These are phyloP conservation scores for Platysteira castanea DNA, from an alignment of 2,113 vertebrate genomes.

Conservation along the genomic window DNA sequence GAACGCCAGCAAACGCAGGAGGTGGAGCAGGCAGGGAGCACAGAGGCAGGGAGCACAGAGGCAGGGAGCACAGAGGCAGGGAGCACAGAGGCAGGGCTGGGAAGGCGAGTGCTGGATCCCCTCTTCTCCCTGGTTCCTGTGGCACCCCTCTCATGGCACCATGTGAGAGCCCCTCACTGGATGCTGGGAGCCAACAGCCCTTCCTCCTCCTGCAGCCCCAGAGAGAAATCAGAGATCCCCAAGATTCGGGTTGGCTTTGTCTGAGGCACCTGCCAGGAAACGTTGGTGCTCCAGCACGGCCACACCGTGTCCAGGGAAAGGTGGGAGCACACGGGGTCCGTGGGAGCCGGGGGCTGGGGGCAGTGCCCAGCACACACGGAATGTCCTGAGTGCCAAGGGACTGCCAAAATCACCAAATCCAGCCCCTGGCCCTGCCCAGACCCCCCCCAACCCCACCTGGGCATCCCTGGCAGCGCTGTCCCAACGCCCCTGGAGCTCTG, in stretches of 20 bases:
- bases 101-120: rapidly evolving
- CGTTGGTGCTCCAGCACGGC: rapidly evolving
- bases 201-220: neutral
- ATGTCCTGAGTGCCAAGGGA: neutral
- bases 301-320: rapidly evolving
- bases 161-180: rapidly evolving
- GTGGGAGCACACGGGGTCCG: rapidly evolving
- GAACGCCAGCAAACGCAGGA: neutral
- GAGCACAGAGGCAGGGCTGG: too few relatives aligned
- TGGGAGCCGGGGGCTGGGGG: rapidly evolving
- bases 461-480: rapidly evolving
- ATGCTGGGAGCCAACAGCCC: neutral
- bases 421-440: neutral
- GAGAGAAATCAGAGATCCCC: neutral
- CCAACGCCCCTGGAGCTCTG: neutral
- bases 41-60: rapidly evolving
- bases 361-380: neutral
- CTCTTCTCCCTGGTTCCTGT: neutral
- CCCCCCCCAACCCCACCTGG: too few relatives aligned
- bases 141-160: rapidly evolving
- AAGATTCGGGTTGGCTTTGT: rapidly evolving
- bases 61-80: too few relatives aligned
- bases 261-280: neutral
- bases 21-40: neutral
- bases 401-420: neutral